phyloP scores from a whole-genome alignment of 2,113 vertebrate species.

The Syrmaticus mikado region DNA sequence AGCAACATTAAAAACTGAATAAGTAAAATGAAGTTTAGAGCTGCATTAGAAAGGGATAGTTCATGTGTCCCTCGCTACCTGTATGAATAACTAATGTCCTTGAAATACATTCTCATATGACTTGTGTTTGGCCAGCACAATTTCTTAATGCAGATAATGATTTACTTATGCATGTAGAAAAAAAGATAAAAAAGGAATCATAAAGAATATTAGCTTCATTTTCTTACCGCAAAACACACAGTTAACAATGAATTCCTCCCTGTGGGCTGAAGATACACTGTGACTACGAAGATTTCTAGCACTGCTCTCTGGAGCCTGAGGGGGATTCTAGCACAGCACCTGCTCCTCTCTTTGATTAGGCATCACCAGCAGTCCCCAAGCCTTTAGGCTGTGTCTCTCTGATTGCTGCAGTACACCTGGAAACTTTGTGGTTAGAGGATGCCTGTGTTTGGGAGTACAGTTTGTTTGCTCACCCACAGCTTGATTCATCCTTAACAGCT shows the following conservation, averaged over 20 bases:
- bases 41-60: background rate
- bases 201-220: background rate
- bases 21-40: background rate
- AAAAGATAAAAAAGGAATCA: background rate
- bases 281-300: background rate
- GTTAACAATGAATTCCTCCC: background rate
- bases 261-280: background rate
- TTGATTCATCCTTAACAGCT: background rate
- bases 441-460: background rate
- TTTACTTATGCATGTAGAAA: background rate
- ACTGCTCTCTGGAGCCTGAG: slow-evolving; percentile 14
- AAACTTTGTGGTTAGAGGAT: slow-evolving; percentile 11
- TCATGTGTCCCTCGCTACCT: background rate
- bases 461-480: background rate
- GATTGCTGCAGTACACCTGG: background rate
- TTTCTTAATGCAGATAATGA: background rate
- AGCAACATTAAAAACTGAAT: background rate
- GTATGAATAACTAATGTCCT: background rate
- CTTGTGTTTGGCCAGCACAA: background rate
- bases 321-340: slow-evolving; percentile 1
- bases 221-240: background rate
- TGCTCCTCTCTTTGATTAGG: slow-evolving; percentile 47
- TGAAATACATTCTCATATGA: background rate
- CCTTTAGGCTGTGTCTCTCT: slow-evolving; percentile 34
- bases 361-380: background rate